Evolutionary conservation across 2,888 invertebrate species (phyloP).

Genomic region (Mesochorus sp.): DNA sequence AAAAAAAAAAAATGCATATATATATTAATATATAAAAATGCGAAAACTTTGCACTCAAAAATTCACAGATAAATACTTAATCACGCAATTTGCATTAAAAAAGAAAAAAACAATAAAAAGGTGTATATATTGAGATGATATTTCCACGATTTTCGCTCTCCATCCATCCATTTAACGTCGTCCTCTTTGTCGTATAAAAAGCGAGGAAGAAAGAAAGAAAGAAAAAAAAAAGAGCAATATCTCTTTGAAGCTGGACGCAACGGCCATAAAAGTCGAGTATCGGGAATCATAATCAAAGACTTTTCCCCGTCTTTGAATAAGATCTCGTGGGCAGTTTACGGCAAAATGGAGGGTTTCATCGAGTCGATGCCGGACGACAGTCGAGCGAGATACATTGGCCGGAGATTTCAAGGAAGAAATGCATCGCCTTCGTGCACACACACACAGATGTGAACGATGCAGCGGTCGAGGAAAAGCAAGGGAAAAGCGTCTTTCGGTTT

Average conservation of each 20-base stretch:
- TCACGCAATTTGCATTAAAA: no score
- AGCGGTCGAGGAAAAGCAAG: conserved; percentile 2
- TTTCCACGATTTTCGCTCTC: neutral
- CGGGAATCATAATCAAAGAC: conserved; percentile 39
- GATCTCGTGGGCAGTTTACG: conserved; percentile 26
- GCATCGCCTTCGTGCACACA: no score
- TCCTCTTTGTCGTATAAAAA: neutral
- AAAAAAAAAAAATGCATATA: no score
- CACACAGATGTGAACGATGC: neutral
- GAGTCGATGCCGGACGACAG: conserved; percentile 5
- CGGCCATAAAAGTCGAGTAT: neutral
- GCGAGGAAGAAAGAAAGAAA: no score
- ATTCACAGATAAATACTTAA: no score
- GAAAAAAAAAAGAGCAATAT: neutral
- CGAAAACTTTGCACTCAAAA: no score
- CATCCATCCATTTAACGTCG: neutral
- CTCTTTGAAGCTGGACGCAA: conserved; percentile 5
- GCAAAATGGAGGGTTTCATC: conserved; percentile 37
- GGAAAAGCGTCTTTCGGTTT: conserved; percentile 46
- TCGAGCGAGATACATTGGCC: conserved; percentile 5
- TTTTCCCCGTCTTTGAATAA: conserved; percentile 27
- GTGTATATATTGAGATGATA: no score
- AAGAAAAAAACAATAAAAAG: no score
- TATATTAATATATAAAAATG: no score
- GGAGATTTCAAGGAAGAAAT: neutral